A percentile compares a stretch with the other conserved stretches of the same genome.
These are phyloP conservation scores for Gavialis gangeticus DNA, from an alignment of 2,113 vertebrate genomes.

Conservation along the genomic window DNA sequence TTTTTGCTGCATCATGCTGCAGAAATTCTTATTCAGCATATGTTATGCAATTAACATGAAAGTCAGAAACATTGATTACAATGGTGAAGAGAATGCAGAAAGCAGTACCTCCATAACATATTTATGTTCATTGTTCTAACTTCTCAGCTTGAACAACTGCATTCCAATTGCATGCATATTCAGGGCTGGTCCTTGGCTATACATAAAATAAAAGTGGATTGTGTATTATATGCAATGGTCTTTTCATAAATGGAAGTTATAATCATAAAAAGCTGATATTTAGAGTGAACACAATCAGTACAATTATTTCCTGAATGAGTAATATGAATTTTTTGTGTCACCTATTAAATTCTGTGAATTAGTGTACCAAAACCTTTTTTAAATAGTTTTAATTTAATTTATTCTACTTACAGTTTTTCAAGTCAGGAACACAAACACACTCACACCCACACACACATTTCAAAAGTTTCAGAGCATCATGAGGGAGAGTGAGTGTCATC, in stretches of 20 bases:
- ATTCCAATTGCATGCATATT: neutral
- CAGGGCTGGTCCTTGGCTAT: neutral
- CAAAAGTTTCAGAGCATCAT: neutral
- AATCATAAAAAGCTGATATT: neutral
- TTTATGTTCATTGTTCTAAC: neutral
- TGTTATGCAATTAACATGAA: no score
- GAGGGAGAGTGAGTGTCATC: neutral
- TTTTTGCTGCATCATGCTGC: neutral
- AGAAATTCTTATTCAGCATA: neutral
- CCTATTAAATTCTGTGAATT: neutral
- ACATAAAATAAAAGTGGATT: neutral
- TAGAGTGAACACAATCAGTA: no score
- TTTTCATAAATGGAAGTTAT: neutral
- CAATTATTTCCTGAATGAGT: neutral
- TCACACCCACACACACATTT: neutral
- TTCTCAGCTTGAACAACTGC: neutral
- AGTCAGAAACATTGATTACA: neutral
- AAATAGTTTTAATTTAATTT: no score
- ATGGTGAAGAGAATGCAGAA: neutral
- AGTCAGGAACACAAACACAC: no score
- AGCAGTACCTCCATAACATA: neutral
- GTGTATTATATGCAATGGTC: neutral
- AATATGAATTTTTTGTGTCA: neutral
- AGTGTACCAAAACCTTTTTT: no score
- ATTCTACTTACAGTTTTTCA: no score